Percentiles rank a stretch among this genome's conserved stretches.
Conservation (phyloP, 2,797 vertebrate species). For the Hoplostethus atlanticus region DNA sequence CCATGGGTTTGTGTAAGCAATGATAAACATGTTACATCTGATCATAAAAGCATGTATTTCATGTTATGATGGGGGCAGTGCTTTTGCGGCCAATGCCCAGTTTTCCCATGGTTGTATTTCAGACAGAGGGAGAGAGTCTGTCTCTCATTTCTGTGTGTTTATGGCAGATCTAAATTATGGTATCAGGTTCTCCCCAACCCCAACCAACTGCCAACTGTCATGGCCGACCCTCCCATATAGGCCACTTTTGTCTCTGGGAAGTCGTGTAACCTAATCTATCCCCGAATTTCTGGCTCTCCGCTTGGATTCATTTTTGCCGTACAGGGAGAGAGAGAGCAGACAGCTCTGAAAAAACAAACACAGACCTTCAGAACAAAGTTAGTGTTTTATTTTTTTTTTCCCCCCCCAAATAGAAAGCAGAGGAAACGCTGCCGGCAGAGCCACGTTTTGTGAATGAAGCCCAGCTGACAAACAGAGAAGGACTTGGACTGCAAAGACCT, state of each 20-base stretch:
- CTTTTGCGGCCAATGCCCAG: constrained; percentile 43
- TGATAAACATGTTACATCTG: constrained; percentile 69
- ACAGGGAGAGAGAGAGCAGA: constrained; percentile 52
- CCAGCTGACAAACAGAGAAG: constrained; percentile 51
- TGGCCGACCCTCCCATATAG: constrained; percentile 71
- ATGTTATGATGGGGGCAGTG: constrained; percentile 54
- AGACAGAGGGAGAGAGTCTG: constrained; percentile 71
- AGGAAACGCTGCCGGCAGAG: constrained; percentile 51
- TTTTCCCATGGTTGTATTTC: constrained; percentile 74
- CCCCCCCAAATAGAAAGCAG: constrained; percentile 52
- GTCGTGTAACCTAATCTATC: constrained; percentile 73
- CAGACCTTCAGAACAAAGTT: constrained; percentile 62
- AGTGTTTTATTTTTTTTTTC: constrained; percentile 22
- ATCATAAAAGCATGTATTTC: constrained; percentile 69
- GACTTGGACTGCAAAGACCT: constrained; percentile 2
- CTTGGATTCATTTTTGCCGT: constrained; percentile 57
- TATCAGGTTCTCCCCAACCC: constrained; percentile 75
- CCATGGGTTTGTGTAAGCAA: constrained; percentile 71
- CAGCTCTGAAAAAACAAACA: constrained; percentile 67
- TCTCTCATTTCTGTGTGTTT: constrained; percentile 81
- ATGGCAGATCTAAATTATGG: constrained; percentile 82
- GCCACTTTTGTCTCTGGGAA: constrained; percentile 71
- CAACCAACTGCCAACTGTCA: constrained; percentile 78
- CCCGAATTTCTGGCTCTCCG: constrained; percentile 51
- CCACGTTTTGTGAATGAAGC: constrained; percentile 66